phyloP scores from a whole-genome alignment of 1,140 invertebrate genomes.

The Cephus cinctus region DNA sequence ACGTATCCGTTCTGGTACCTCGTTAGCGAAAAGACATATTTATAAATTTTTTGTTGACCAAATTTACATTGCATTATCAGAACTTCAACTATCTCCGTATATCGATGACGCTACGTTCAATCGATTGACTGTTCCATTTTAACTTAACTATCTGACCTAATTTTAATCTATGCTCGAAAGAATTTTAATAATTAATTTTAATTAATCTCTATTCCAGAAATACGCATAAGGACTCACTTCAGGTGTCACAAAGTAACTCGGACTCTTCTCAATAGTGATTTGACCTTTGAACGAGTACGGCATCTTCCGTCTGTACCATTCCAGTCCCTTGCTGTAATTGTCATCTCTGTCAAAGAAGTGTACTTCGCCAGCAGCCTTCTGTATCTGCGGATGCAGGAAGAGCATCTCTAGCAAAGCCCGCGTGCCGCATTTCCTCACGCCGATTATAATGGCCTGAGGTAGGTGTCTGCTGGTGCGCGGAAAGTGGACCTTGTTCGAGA shows the following conservation, averaged over 20 bases:
- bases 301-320: slow-evolving; percentile 94
- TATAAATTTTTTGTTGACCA: neutral
- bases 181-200: neutral
- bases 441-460: slow-evolving; percentile 87
- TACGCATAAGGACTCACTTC: slow-evolving; percentile 80
- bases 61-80: too few relatives aligned
- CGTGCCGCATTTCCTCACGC: slow-evolving; percentile 92
- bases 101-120: too few relatives aligned
- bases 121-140: too few relatives aligned
- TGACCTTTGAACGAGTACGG: slow-evolving; percentile 85
- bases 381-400: slow-evolving; percentile 87
- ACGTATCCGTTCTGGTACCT: slow-evolving; percentile 83
- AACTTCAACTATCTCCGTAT: too few relatives aligned
- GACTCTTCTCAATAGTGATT: slow-evolving; percentile 96
- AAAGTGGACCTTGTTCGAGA: slow-evolving; percentile 46
- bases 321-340: slow-evolving; percentile 85
- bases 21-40: slow-evolving; percentile 3
- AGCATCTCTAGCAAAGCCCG: slow-evolving; percentile 92
- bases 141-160: too few relatives aligned
- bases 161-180: too few relatives aligned
- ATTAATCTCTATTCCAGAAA: neutral
- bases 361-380: slow-evolving; percentile 89
- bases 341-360: slow-evolving; percentile 93
- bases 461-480: slow-evolving; percentile 55
- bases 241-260: slow-evolving; percentile 95